phyloP scores from a whole-genome alignment of 2,888 invertebrate genomes.

The Acanthoscelides obtectus region DNA sequence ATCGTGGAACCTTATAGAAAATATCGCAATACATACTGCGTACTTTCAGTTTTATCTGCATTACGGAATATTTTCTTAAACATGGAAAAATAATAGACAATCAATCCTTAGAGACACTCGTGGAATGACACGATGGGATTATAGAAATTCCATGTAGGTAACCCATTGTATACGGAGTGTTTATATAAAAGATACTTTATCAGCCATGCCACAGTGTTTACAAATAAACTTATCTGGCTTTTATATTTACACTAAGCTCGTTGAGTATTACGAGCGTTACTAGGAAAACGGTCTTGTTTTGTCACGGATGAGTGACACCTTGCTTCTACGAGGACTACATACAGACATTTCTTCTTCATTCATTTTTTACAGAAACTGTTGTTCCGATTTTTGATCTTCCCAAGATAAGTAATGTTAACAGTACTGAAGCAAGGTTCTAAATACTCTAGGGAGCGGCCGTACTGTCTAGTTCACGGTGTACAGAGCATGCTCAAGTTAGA shows the following conservation, averaged over 20 bases:
- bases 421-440: too few species aligned
- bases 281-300: background rate
- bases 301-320: background rate
- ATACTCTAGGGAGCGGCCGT: too few species aligned
- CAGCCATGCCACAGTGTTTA: background rate
- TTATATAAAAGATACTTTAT: background rate
- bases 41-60: background rate
- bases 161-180: background rate
- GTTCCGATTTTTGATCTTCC: too few species aligned
- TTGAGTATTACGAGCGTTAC: background rate
- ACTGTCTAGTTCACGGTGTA: too few species aligned
- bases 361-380: too few species aligned
- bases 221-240: background rate
- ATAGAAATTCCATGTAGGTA: background rate
- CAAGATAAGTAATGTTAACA: too few species aligned
- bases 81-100: background rate
- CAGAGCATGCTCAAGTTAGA: too few species aligned
- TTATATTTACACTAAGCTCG: background rate
- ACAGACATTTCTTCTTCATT: background rate
- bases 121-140: background rate
- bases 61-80: background rate
- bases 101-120: background rate
- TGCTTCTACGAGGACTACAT: background rate
- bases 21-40: background rate
- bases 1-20: too few species aligned